phyloP scores from a whole-genome alignment of 2,888 invertebrate genomes.

The Aradus depressus region DNA sequence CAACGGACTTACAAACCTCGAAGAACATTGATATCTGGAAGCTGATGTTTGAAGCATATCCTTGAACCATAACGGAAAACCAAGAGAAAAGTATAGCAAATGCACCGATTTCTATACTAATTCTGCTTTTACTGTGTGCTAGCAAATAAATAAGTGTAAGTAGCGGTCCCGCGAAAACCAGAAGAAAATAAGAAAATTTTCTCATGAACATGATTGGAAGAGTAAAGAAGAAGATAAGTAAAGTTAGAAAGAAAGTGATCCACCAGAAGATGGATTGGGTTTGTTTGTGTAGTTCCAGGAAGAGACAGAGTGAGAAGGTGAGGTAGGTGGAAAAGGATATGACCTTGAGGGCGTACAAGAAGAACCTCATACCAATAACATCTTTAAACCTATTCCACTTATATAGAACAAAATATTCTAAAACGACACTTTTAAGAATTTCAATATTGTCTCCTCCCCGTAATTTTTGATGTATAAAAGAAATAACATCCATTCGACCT shows the following conservation, averaged over 20 bases:
- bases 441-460: neutral
- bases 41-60: neutral
- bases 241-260: neutral
- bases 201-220: neutral
- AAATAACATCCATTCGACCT: neutral
- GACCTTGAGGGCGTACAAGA: neutral
- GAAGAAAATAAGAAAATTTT: too few relatives aligned
- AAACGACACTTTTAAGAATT: neutral
- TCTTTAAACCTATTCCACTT: neutral
- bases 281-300: neutral
- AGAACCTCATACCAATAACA: neutral
- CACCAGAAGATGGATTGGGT: neutral
- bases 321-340: neutral
- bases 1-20: neutral
- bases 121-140: neutral
- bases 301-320: neutral
- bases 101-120: constrained; percentile 1
- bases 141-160: neutral
- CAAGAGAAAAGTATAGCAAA: neutral
- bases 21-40: constrained; percentile 6
- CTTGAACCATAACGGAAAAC: constrained; percentile 1
- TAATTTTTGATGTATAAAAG: neutral
- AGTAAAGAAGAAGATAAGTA: neutral
- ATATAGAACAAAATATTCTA: neutral
- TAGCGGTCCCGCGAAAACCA: neutral